Evolutionary conservation across 2,113 vertebrate species (phyloP).

Genomic region (Nibea coibor): DNA sequence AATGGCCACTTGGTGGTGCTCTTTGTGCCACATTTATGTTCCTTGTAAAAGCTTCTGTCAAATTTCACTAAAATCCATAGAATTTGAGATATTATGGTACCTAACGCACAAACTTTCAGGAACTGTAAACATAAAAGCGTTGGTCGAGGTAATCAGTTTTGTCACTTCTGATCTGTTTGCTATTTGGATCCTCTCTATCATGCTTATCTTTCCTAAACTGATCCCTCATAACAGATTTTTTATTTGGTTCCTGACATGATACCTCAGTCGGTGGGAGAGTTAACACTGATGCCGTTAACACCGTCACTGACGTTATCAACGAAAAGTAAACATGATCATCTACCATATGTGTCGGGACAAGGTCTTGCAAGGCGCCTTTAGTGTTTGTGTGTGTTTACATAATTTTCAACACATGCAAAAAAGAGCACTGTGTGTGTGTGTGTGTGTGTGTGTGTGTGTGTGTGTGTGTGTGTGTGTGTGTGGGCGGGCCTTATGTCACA

Average conservation of each 20-base stretch:
- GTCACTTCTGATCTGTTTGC: too few relatives aligned
- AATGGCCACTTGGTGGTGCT: background rate
- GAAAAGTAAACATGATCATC: too few relatives aligned
- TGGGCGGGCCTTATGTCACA: background rate
- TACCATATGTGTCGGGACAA: too few relatives aligned
- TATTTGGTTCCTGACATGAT: background rate
- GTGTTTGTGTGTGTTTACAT: too few relatives aligned
- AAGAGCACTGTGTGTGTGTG: background rate
- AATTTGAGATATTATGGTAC: too few relatives aligned
- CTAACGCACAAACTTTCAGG: too few relatives aligned
- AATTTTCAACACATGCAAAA: slow-evolving; percentile 4
- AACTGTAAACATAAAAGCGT: background rate
- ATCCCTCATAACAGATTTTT: background rate
- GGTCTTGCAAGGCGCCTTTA: background rate
- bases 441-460: background rate
- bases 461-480: background rate
- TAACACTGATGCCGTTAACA: too few relatives aligned
- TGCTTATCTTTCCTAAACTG: background rate
- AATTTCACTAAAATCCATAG: background rate
- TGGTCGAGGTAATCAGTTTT: background rate
- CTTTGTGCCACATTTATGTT: background rate
- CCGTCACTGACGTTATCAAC: too few relatives aligned
- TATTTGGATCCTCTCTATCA: too few relatives aligned
- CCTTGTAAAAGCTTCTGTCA: background rate
- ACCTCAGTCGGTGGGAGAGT: background rate